Base-by-base conservation (phyloP, 2,888 invertebrate genomes). In the Oligia fasciuncula region DNA sequence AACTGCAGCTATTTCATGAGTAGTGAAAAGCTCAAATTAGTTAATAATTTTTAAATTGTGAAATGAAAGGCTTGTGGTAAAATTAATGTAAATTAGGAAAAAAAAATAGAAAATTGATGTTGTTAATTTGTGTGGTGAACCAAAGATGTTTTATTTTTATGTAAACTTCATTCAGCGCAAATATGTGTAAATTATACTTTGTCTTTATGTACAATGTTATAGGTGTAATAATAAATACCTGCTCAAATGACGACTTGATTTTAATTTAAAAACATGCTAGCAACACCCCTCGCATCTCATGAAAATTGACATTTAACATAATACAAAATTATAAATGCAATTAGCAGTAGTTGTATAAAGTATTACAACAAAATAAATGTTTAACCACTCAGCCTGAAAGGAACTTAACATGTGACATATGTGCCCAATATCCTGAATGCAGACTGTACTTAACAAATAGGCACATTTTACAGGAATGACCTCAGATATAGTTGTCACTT, bases 141-240 rank as follows among this genome's bases (percentile, higher is more conserved):
- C 96, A 96, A 96, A 96, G 96, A 96, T 94, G 93, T 96, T 95
- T 92, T 95, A 96, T 95, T 95, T 95, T 96, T 95, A 94, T 95
- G 95, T 95, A 93, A 93, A 93, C 90, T 93, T 91, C 92, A 94
- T 94, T 94, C 93, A 94, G 92, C 93, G 93, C 92, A 93, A 94
- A 91, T 88, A 93, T 94, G 91, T 94, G 94, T 93, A 94, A 90
- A 93, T 92, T 93, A 93, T 94, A 94, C 91, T 93, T 94, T 93
- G 91, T 94, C 90, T 94, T 93, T 93, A 94, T 95, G 95, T 95
- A 95, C 91, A 93, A 93, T 91, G 92, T 95, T 95, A 95, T 95
- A 94, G 93, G 93, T 94, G 95, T 96, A 96, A 94, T 96, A 96
- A 90, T 89, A 96, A 96, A 94, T 94, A 95, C 93, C 93, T 95